Evolutionary conservation across 2,797 vertebrate genomes (phyloP), one percentile per base, ranked within the genome.

Genomic region (Austrolebias charrua): DNA sequence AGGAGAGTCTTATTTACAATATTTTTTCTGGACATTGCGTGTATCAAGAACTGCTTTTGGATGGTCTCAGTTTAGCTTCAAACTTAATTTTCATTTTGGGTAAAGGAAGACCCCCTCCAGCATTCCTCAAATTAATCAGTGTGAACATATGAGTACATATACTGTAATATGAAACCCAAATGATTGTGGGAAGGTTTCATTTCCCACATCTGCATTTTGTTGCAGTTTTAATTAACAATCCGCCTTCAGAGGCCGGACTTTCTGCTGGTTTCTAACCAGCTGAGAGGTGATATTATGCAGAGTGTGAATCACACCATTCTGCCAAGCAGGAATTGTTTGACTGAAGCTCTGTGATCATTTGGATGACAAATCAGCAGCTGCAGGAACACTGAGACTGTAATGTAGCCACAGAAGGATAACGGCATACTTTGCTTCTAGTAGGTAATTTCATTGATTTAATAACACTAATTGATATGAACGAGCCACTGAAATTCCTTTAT

Each of bases 201-300:
- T 73, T 65, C 69, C 49, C 38, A 55, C 48, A 52, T 75, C 57
- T 75, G 65, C 61, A 75, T 76, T 73, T 54, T 63, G 73, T 76
- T 73, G 53, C 73, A 55, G 58, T 63, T 79, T 78, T 79, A 69
- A 78, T 76, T 76, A 68, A 74, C 55, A 71, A 45, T 9, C 0
- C 13, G 50, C 47, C 70, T 59, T 42, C 45, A 52, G 55, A 73
- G 54, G 44, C 47, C 7, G 5, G 35, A 53, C 61, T 70, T 75
- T 66, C 31, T 53, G 50, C 38, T 60, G 60, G 61, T 55, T 74
- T 62, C 67, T n/a, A 31, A 77, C 69, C 71, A 64, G 64, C 63
- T 77, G 69, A 66, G 75, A 64, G 66, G 20, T 38, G n/a, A 54
- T 65, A 42, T 60, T 52, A 55, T 47, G 12, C 57, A 50, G 57